Evolutionary conservation across 2,797 vertebrate species (phyloP), one percentile per base, ranked within the genome.

Genomic region (Acanthis flammea): DNA sequence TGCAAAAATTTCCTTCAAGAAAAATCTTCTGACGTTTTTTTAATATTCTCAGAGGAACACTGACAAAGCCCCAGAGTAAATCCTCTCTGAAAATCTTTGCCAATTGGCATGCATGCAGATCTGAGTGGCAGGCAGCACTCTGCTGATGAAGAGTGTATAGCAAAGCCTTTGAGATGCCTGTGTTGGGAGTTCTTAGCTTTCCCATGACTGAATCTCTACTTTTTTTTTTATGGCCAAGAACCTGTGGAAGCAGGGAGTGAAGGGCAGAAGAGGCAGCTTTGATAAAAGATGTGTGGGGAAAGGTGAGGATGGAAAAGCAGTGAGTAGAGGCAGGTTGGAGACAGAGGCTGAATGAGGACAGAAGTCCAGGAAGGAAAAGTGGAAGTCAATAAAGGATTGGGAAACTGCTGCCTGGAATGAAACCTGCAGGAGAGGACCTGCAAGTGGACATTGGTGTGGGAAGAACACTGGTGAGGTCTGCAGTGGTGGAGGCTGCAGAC

Each of bases 21-120:
- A 73, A 61, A 88, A 61, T 54, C 63, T 77, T 47, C 31, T 67
- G 74, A 48, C n/a, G 57, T 72, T 30, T 63, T n/a, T 67, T 35
- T 17, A 70, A 67, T 73, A 33, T 76, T 88, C 35, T 18, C 3
- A 1, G 88, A 73, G 35, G 91, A 92, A 33, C n/a, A 71, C 48
- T 61, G 60, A 73, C 63, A 91, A 84, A 95, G 53, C 53, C 79
- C 22, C 47, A 13, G 13, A 60, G 48, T 70, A 92, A 97, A 88
- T 66, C 74, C 67, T 54, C 25, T 14, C 55, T 58, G 79, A 67
- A 76, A 73, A 63, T 45, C 66, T 81, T 47, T 50, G 37, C 37
- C 3, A 2, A 23, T 25, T 48, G 31, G 37, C 3, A 2, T n/a
- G 76, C 2, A 1, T 24, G 9, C 35, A n/a, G 28, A 23, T 54